Percentiles rank a stretch among this genome's conserved stretches.
Evolutionary conservation across 2,888 invertebrate species (phyloP).

Genomic region (Trichogramma dendrolimi): DNA sequence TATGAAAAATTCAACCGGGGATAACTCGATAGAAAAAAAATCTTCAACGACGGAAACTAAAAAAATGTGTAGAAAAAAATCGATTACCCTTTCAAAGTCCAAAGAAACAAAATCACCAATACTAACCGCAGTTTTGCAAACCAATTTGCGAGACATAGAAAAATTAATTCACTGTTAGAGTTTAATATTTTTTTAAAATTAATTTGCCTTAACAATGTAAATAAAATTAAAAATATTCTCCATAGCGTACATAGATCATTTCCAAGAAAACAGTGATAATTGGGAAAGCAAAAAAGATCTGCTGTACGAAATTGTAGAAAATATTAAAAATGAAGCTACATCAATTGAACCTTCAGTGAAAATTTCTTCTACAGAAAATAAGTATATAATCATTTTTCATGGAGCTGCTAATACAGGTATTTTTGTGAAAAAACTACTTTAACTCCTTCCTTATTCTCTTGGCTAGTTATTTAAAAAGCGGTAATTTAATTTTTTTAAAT

Average conservation of each 20-base stretch:
- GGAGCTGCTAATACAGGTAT: constrained; percentile 52
- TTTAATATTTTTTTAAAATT: not conserved
- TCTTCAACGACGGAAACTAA: not conserved
- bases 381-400: constrained; percentile 52
- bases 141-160: no score
- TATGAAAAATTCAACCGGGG: constrained; percentile 20
- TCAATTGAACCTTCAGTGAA: constrained; percentile 11
- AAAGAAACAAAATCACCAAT: no score
- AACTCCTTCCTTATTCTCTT: not conserved
- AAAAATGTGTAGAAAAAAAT: not conserved
- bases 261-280: constrained; percentile 33
- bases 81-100: not conserved
- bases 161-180: not conserved
- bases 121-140: no score
- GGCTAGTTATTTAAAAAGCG: not conserved
- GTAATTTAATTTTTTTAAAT: constrained; percentile 4
- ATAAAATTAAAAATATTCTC: not conserved
- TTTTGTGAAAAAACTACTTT: constrained; percentile 1
- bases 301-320: constrained; percentile 37
- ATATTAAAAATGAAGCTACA: constrained; percentile 21
- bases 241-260: constrained; percentile 37
- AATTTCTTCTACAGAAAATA: constrained; percentile 34
- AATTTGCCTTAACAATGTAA: constrained; percentile 16
- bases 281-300: constrained; percentile 40
- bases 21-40: not conserved